Base-by-base conservation (phyloP, 2,888 invertebrate genomes). In the Drosophila nigricruria region DNA sequence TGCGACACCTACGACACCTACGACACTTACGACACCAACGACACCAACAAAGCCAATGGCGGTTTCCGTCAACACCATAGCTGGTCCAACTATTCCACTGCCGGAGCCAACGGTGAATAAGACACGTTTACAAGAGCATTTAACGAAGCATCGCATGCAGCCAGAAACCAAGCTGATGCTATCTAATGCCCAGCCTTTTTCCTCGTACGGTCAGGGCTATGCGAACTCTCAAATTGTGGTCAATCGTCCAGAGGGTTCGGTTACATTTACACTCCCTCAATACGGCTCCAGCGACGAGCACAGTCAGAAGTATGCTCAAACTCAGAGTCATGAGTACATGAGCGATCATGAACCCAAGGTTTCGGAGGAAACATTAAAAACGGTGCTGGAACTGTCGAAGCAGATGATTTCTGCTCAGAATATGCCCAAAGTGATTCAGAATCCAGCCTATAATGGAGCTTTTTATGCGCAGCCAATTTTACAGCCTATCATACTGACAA, bases 181-280 rank as follows among this genome's bases (percentile, higher is more conserved):
- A 5, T 77, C 88, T 18, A 91, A 84, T 53, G 53, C 79, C 0
- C 49, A 83, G 9, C 90, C 92, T 6, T 82, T 65, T 14, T 69
- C 82, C 40, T 34, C 76, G 1, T 79, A 81, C 16, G 76, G 81
- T 0, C 80, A 79, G 1, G 92, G 90, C 0, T 91, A 92, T 79
- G 88, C 91, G 3, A 92, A 91, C 62, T 92, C 93, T 0, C 93
- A 93, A 76, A 93, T 93, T 61, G 93, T 93, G 9, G 92, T 93
- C 0, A 93, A 93, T 77, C 91, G 91, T 0, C 93, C 93, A 0
- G 93, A 91, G 57, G 93, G 93, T 0, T 91, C 93, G 0, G 92
- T 93, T 5, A 78, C 92, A 12, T 93, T 93, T 42, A 91, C 87
- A 3, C 73, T 93, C 1, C 91, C 91, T 0, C 74, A 75, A 0